Evolutionary conservation across 2,113 vertebrate genomes (phyloP), one percentile per base, ranked within the genome.

Genomic region (Orientallactaga bullata): DNA sequence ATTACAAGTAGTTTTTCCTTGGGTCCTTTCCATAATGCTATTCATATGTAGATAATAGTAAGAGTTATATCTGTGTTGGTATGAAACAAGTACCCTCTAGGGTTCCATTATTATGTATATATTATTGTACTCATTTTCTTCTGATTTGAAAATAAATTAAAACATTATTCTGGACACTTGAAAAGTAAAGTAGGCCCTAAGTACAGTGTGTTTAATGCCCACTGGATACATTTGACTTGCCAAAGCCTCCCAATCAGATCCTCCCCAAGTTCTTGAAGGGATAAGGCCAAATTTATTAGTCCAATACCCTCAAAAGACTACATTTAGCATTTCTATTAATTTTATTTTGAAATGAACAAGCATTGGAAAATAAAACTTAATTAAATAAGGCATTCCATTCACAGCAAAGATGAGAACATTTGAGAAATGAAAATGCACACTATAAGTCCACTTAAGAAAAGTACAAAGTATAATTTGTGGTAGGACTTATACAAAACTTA

Each of bases 401-500:
- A 39, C 66, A 82, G 61, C 13, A 90, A 81, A 61, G 20, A 47
- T 32, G 37, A 71, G 16, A 47, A 72, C 9, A 82, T 63, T 82
- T 21, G 51, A 90, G 88, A 90, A 69, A 71, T 58, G 35, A 86
- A 92, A 86, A 92, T 86, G 37, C 17, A 79, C 32, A 72, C 17
- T 79, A 79, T 72, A 79, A 51, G 10, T 7, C 26, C 66, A 79
- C 23, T 79, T 92, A 47, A 47, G 42, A 63, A 23, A 78, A 79
- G 51, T 47, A 79, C 35, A 77, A 37, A 10, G 51, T n/a, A 85
- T 5, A 92, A 42, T 71, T 69, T 47, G 60, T 69, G 21, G 26
- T 60, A 85, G 42, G 51, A n/a, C 20, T 61, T 79, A 71, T 21
- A 51, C 60, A 78, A 91, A 77, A 39, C 78, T 86, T 92, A 47